These are phyloP conservation scores for Moxostoma hubbsi DNA, from an alignment of 2,797 vertebrate genomes.

Conservation along the genomic window DNA sequence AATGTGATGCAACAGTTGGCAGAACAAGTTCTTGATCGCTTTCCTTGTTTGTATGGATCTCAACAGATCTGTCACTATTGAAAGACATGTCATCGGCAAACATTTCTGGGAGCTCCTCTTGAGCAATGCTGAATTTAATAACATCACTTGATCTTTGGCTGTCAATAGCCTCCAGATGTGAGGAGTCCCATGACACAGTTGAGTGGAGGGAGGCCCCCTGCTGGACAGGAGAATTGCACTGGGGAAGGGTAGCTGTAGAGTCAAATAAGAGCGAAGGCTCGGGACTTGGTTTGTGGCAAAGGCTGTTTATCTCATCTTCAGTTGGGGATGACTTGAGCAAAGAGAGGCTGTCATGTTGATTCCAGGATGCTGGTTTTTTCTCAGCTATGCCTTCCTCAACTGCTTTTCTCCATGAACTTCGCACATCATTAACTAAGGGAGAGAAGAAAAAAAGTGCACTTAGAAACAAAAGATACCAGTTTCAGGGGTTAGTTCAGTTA, in stretches of 20 bases:
- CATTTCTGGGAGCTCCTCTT: slow-evolving; percentile 72
- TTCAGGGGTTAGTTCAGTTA: too few species aligned
- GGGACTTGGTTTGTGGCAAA: not conserved
- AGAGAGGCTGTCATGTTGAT: slow-evolving; percentile 28
- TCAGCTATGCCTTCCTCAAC: slow-evolving; percentile 70
- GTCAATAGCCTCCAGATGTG: slow-evolving; percentile 49
- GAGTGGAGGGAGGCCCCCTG: slow-evolving; percentile 56
- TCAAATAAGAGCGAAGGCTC: not conserved
- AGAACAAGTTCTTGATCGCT: slow-evolving; percentile 47
- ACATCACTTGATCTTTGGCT: slow-evolving; percentile 57
- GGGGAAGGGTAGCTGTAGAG: not conserved
- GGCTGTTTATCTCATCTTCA: not conserved
- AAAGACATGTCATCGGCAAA: slow-evolving; percentile 69
- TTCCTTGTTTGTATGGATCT: slow-evolving; percentile 54
- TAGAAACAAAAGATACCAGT: too few species aligned
- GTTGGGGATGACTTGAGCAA: slow-evolving; percentile 10
- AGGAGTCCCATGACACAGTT: slow-evolving; percentile 65
- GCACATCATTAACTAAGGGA: slow-evolving; percentile 70
- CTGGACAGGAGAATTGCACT: slow-evolving; percentile 46
- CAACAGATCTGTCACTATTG: slow-evolving; percentile 57
- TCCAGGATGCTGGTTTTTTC: slow-evolving; percentile 46
- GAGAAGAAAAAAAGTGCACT: not conserved
- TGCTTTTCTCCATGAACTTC: slow-evolving; percentile 78
- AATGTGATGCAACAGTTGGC: slow-evolving; percentile 45
- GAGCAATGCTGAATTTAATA: slow-evolving; percentile 68